phyloP scores from a whole-genome alignment of 2,113 vertebrate species.

The Saguinus imperator region DNA sequence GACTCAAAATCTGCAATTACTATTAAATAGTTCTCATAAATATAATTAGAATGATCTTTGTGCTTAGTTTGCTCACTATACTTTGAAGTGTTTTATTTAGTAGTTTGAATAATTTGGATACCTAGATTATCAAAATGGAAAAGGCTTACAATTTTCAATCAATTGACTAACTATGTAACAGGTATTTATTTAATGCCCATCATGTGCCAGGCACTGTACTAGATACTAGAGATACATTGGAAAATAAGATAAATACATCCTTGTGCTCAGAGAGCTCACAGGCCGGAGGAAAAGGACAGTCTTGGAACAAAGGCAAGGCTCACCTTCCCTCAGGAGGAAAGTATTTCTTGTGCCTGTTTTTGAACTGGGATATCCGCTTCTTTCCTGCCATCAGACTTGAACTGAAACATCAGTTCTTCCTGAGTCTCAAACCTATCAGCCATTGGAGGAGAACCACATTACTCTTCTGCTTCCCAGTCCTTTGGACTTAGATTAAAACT shows the following conservation, averaged over 20 bases:
- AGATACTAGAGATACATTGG: not conserved
- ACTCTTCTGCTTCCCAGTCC: too few relatives aligned
- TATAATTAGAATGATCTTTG: not conserved
- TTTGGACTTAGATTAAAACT: too few relatives aligned
- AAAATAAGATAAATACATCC: not conserved
- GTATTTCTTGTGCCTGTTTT: not conserved
- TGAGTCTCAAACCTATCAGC: not conserved
- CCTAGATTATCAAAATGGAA: not conserved
- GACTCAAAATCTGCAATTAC: not conserved
- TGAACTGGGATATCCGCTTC: not conserved
- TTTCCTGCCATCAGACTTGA: not conserved
- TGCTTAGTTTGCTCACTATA: not conserved
- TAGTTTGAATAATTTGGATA: not conserved
- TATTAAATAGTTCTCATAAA: not conserved
- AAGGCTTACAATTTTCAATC: not conserved
- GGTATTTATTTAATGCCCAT: not conserved
- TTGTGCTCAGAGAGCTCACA: not conserved
- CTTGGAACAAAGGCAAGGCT: not conserved
- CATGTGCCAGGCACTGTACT: not conserved
- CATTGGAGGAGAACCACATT: too few relatives aligned
- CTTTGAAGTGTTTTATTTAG: not conserved
- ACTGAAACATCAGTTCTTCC: not conserved
- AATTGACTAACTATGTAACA: not conserved
- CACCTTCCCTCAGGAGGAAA: not conserved
- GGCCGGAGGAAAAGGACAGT: not conserved